phyloP scores from a whole-genome alignment of 2,113 vertebrate species.

The Mustela nigripes region DNA sequence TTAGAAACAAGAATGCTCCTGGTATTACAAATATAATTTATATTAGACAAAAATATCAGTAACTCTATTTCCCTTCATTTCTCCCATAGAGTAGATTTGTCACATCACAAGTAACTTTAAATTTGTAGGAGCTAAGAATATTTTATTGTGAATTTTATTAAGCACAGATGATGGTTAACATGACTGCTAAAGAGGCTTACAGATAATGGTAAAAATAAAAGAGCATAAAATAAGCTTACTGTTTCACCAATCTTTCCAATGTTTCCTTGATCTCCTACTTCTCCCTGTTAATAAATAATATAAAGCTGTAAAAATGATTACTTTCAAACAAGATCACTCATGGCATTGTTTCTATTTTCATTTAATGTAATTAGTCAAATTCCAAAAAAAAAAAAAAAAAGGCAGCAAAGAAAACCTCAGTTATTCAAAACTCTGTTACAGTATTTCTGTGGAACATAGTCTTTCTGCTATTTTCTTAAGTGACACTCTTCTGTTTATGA shows the following conservation, averaged over 20 bases:
- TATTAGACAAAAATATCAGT: not conserved
- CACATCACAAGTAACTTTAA: not conserved
- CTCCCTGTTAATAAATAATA: constrained; percentile 91
- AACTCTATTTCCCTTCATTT: not conserved
- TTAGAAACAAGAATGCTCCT: not conserved
- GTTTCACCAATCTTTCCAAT: constrained; percentile 94
- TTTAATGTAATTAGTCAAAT: constrained; percentile 23
- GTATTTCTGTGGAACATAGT: not conserved
- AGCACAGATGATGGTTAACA: not conserved
- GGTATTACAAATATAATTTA: not conserved
- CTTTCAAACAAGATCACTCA: constrained; percentile 66
- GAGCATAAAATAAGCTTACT: constrained; percentile 89
- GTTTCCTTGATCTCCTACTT: constrained; percentile 94
- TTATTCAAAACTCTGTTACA: not conserved
- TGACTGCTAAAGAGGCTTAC: not conserved
- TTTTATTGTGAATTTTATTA: constrained; percentile 7
- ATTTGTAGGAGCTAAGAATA: not conserved
- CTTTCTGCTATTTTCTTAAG: not conserved
- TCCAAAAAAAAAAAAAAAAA: not conserved
- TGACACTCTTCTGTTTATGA: not conserved
- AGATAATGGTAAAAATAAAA: constrained; percentile 56
- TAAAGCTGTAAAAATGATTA: constrained; percentile 57
- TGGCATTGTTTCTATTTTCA: not conserved
- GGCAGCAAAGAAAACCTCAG: not conserved
- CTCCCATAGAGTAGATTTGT: not conserved